phyloP scores from a whole-genome alignment of 1,140 invertebrate species.

The Medauroidea extradentata region DNA sequence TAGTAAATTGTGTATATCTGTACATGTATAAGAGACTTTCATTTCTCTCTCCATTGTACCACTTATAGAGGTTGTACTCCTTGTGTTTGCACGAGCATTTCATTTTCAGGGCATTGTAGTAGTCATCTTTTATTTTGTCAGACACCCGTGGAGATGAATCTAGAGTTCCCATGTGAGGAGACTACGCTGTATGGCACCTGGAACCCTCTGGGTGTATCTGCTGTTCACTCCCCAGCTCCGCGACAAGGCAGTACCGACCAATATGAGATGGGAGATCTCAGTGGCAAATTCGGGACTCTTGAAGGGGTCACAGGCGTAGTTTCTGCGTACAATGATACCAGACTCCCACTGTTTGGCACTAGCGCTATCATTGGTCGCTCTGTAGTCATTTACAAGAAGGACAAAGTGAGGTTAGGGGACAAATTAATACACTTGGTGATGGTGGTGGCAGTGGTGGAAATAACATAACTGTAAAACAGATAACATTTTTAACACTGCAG shows the following conservation, averaged over 20 bases:
- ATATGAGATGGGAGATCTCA: slow-evolving; percentile 86
- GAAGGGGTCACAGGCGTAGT: slow-evolving; percentile 48
- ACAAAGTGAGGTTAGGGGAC: not conserved
- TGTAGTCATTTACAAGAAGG: slow-evolving; percentile 75
- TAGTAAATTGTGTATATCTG: no score
- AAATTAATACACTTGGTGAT: no score
- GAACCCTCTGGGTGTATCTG: slow-evolving; percentile 72
- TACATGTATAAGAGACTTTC: no score
- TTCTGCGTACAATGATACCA: slow-evolving; percentile 71
- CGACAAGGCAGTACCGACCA: slow-evolving; percentile 70
- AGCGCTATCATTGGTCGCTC: slow-evolving; percentile 81
- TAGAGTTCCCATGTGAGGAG: slow-evolving; percentile 84
- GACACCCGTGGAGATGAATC: slow-evolving; percentile 71
- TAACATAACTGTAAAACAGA: no score
- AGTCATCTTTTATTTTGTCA: slow-evolving; percentile 42
- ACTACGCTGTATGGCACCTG: slow-evolving; percentile 75
- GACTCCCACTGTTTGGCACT: slow-evolving; percentile 78
- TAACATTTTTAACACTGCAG: no score
- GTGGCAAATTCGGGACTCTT: slow-evolving; percentile 77
- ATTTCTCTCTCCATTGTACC: no score
- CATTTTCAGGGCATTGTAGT: no score
- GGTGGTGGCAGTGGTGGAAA: no score
- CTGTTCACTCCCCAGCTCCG: slow-evolving; percentile 53
- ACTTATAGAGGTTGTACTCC: no score
- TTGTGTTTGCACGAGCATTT: no score